Conservation (phyloP, 2,888 invertebrate species). For the Caenorhabditis sp. region DNA sequence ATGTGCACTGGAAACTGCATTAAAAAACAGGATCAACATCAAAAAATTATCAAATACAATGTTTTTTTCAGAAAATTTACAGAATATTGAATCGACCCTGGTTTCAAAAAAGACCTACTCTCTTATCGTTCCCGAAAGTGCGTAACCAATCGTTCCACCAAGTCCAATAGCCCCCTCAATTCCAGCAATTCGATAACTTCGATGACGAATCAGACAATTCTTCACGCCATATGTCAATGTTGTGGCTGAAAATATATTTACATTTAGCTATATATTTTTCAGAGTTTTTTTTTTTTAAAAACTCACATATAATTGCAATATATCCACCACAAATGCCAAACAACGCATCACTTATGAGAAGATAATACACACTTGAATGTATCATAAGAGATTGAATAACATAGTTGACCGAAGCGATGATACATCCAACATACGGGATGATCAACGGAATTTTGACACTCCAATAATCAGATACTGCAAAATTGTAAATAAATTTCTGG, state of each 20-base stretch:
- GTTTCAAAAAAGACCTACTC: slow-evolving; percentile 44
- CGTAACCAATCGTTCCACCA: slow-evolving; percentile 71
- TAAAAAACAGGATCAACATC: no score
- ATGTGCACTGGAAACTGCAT: no score
- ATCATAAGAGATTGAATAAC: slow-evolving; percentile 70
- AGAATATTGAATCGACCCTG: neutral
- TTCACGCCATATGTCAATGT: slow-evolving; percentile 72
- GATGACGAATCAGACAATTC: slow-evolving; percentile 61
- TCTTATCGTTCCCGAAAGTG: slow-evolving; percentile 71
- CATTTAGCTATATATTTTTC: neutral
- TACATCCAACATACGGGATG: slow-evolving; percentile 71
- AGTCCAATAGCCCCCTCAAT: slow-evolving; percentile 72
- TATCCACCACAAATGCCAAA: slow-evolving; percentile 72
- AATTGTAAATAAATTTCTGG: no score
- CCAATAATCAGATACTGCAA: slow-evolving; percentile 70
- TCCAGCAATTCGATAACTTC: slow-evolving; percentile 71
- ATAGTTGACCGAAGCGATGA: slow-evolving; percentile 65
- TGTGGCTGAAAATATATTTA: slow-evolving; percentile 59
- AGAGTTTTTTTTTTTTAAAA: neutral
- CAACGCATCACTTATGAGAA: slow-evolving; percentile 71
- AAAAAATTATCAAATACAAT: no score
- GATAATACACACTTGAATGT: slow-evolving; percentile 60
- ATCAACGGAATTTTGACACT: slow-evolving; percentile 72
- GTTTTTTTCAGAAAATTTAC: no score
- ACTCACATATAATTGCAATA: slow-evolving; percentile 71